Base-by-base conservation (phyloP, 2,113 vertebrate genomes). In the Lagenorhynchus albirostris region DNA sequence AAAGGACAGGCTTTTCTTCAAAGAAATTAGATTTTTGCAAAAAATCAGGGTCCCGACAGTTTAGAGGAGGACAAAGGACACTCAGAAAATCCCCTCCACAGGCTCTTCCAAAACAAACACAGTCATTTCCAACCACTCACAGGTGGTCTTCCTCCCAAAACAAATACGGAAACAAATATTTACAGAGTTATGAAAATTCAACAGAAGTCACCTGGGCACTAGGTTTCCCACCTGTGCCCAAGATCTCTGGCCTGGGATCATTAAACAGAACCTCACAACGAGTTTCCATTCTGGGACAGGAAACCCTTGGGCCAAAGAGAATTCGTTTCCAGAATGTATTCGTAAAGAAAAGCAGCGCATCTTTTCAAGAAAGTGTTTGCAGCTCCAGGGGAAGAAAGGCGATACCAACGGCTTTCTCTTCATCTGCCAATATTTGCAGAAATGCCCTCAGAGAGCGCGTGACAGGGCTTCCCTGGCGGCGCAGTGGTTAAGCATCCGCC, bases 151-250 rank as follows among this genome's bases (percentile, higher is more conserved):
- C 88, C 92, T 97, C 89, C 96, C 68, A 83, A 97, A 95, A 96
- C 91, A 98, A 97, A 98, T 86, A 96, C 58, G 95, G 94, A 97
- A 96, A 97, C 97, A 94, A 97, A 74, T 91, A 96, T 98, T 98
- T 98, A 97, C 97, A 97, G 87, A 97, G 95, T 94, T 98, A 94
- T 84, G 85, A 92, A 98, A 98, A 94, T 68, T 94, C 97, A 97
- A 74, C 89, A 76, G 14, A 90, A 86, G 97, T 98, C 77, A 84
- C 96, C 94, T 96, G 87, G 89, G 41, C n/a, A 44, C 47, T 53
- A 93, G 50, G 31, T 92, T 91, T 87, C 73, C 95, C 67, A 77
- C 94, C 91, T 93, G 67, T 33, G 50, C 65, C 58, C 60, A 33
- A 79, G 71, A 53, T 74, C 92, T 73, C 29, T 62, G 87, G 89